phyloP scores from a whole-genome alignment of 2,113 vertebrate genomes.

The Lonchura striata region DNA sequence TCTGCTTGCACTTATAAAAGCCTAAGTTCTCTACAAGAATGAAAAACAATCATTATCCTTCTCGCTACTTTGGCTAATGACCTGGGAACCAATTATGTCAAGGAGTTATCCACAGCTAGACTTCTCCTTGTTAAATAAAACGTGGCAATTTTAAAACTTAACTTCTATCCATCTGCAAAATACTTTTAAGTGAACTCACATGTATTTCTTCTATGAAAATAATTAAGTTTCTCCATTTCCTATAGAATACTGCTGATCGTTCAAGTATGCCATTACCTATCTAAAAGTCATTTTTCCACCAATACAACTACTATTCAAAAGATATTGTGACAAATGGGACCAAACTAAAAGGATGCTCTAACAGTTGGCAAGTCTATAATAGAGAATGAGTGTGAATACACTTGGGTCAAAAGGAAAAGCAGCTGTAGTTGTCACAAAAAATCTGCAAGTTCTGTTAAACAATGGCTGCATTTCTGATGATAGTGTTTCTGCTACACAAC shows the following conservation, averaged over 20 bases:
- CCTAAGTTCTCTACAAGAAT: background rate
- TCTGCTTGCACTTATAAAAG: background rate
- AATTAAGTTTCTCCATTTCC: background rate
- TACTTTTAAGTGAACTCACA: background rate
- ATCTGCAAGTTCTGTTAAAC: background rate
- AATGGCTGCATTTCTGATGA: background rate
- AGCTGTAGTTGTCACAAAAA: background rate
- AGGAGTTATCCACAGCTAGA: background rate
- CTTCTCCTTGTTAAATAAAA: background rate
- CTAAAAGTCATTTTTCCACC: background rate
- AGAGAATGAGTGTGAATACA: background rate
- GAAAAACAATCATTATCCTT: background rate
- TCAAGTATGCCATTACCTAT: background rate
- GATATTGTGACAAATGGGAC: background rate
- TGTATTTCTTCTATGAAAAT: background rate
- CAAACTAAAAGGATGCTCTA: background rate
- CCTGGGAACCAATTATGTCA: background rate
- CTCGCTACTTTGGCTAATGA: conserved; percentile 17
- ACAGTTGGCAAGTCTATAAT: background rate
- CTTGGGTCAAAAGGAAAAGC: conserved; percentile 8
- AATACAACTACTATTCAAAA: background rate
- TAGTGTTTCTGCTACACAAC: background rate
- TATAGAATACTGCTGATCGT: background rate
- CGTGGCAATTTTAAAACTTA: background rate
- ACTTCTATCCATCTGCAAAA: background rate